These are phyloP conservation scores for Conops quadrifasciatus DNA, from an alignment of 2,888 invertebrate genomes.

Conservation along the genomic window DNA sequence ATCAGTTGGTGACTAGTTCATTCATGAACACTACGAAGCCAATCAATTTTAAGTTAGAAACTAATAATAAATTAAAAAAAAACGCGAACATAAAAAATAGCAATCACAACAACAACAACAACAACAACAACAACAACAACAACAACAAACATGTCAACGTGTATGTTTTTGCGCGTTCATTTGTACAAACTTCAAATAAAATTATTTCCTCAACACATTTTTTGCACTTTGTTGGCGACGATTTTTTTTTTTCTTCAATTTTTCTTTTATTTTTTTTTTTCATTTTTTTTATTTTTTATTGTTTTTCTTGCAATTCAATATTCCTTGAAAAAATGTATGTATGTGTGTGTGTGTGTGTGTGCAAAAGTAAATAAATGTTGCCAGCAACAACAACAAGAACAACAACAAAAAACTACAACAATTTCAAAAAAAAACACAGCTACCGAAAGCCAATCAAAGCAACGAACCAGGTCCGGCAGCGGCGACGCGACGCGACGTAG, in stretches of 20 bases:
- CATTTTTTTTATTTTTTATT: not conserved
- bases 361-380: conserved; percentile 15
- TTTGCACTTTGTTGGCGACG: not conserved
- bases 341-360: too few species aligned
- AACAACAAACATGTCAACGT: not conserved
- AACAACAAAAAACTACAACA: conserved; percentile 16
- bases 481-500: conserved; percentile 30
- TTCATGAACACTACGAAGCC: conserved; percentile 17
- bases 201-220: conserved; percentile 9
- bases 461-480: conserved; percentile 13
- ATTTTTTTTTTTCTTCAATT: too few species aligned
- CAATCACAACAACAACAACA: conserved; percentile 16
- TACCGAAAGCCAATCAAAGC: conserved; percentile 23
- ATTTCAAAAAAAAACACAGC: not conserved
- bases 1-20: conserved; percentile 9
- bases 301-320: conserved; percentile 34
- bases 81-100: not conserved
- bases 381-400: conserved; percentile 2
- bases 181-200: conserved; percentile 8
- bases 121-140: conserved; percentile 6
- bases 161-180: not conserved
- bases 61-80: not conserved
- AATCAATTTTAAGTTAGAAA: not conserved
- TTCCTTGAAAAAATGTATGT: conserved; percentile 31
- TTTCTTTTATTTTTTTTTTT: too few species aligned